phyloP scores from a whole-genome alignment of 2,888 invertebrate species.

The Carcina quercana region DNA sequence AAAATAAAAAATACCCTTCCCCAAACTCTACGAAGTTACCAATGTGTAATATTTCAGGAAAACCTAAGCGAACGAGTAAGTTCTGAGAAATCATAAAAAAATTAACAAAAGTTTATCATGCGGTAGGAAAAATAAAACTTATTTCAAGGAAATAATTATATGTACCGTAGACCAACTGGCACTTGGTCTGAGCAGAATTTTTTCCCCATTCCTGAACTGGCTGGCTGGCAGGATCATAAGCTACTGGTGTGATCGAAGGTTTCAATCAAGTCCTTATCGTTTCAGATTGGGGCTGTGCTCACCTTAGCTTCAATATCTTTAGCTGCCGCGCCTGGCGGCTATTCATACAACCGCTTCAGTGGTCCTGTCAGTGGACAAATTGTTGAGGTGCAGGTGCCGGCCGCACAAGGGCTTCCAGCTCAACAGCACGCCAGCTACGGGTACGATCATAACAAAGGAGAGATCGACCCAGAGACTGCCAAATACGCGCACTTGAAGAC shows the following conservation, averaged over 20 bases:
- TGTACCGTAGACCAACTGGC: too few species aligned
- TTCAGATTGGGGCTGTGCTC: slow-evolving; percentile 39
- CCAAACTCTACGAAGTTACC: too few species aligned
- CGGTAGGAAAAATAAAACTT: too few species aligned
- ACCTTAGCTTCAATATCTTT: slow-evolving; percentile 35
- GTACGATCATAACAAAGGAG: slow-evolving; percentile 60
- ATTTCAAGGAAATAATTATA: too few species aligned
- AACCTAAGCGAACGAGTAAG: too few species aligned
- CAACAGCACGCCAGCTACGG: slow-evolving; percentile 68
- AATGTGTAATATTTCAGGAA: too few species aligned
- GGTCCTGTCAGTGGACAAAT: slow-evolving; percentile 83
- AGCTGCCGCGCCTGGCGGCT: slow-evolving; percentile 66
- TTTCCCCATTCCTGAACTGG: too few species aligned
- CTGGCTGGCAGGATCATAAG: not conserved
- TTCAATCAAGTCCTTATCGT: not conserved
- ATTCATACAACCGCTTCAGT: slow-evolving; percentile 81
- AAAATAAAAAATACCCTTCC: too few species aligned
- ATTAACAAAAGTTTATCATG: too few species aligned
- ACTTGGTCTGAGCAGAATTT: too few species aligned
- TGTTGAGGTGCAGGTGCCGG: slow-evolving; percentile 70
- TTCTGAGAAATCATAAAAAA: too few species aligned
- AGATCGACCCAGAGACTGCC: slow-evolving; percentile 61
- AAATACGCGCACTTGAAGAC: slow-evolving; percentile 71
- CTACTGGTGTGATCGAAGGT: not conserved
- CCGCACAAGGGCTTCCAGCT: slow-evolving; percentile 51